A percentile compares a stretch with the other conserved stretches of the same genome.
phyloP scores from a whole-genome alignment of 1,140 invertebrate species.

The Aphelinus atriplicis region DNA sequence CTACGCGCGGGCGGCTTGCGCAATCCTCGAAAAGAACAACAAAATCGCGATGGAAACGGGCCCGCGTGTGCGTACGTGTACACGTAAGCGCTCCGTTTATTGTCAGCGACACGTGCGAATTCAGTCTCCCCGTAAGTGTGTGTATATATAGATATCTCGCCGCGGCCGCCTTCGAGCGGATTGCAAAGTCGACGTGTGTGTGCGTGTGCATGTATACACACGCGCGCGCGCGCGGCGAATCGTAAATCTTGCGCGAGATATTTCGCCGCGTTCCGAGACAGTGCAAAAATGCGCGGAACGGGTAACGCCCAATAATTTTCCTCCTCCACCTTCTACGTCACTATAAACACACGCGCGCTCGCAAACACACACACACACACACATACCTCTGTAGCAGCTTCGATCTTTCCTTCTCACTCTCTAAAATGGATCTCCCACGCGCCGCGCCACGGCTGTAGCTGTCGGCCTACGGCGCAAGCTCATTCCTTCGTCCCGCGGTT shows the following conservation, averaged over 20 bases:
- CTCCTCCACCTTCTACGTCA: neutral
- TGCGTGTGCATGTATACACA: neutral
- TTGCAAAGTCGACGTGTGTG: conserved; percentile 4
- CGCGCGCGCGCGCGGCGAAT: conserved; percentile 6
- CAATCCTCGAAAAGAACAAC: conserved; percentile 8
- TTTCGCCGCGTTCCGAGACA: conserved; percentile 1
- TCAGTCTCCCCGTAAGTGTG: neutral
- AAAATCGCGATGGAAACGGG: neutral
- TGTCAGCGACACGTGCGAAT: neutral
- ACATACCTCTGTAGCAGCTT: too few species aligned
- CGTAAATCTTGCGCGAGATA: conserved; percentile 33
- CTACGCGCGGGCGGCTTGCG: neutral
- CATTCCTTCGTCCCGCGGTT: neutral
- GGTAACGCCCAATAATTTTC: conserved; percentile 33
- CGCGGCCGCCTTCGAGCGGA: neutral
- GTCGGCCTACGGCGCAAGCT: neutral
- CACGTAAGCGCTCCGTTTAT: neutral
- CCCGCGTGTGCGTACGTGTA: neutral
- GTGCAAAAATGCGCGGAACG: neutral
- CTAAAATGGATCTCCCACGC: conserved; percentile 36
- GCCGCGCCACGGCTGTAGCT: neutral
- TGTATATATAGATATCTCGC: too few species aligned
- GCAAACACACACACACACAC: too few species aligned
- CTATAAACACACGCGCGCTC: too few species aligned
- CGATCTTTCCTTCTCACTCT: conserved; percentile 8